Evolutionary conservation across 1,140 invertebrate genomes (phyloP).

Genomic region (Sarcophaga peregrina): DNA sequence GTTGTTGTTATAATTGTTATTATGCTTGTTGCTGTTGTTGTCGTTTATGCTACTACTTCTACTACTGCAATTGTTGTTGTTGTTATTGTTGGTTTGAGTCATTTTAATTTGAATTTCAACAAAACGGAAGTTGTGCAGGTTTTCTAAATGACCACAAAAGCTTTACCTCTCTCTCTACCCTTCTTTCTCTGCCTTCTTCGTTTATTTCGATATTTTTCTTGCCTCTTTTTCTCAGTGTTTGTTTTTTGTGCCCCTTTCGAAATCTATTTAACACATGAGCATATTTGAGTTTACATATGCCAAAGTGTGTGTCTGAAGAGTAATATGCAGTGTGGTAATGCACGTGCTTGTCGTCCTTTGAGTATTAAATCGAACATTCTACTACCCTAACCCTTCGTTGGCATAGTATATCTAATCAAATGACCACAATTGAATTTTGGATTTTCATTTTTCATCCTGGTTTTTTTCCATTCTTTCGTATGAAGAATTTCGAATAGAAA

Average conservation of each 20-base stretch:
- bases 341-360: background rate
- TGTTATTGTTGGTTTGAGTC: background rate
- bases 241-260: background rate
- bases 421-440: constrained; percentile 2
- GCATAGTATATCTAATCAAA: background rate
- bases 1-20: background rate
- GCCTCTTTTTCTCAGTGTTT: background rate
- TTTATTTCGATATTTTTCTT: too few relatives aligned
- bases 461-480: too few relatives aligned
- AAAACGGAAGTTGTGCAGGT: constrained; percentile 7
- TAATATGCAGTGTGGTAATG: background rate
- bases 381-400: background rate
- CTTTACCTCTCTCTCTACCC: background rate
- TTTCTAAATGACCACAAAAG: background rate
- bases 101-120: constrained; percentile 4
- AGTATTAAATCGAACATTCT: background rate
- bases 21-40: background rate
- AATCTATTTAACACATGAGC: background rate
- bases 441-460: too few relatives aligned
- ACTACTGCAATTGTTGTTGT: background rate
- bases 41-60: background rate
- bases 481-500: too few relatives aligned
- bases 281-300: background rate
- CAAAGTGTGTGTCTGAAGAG: background rate
- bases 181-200: too few relatives aligned